These are phyloP conservation scores for Drosophila testacea DNA, from an alignment of 2,888 invertebrate genomes.

Conservation along the genomic window DNA sequence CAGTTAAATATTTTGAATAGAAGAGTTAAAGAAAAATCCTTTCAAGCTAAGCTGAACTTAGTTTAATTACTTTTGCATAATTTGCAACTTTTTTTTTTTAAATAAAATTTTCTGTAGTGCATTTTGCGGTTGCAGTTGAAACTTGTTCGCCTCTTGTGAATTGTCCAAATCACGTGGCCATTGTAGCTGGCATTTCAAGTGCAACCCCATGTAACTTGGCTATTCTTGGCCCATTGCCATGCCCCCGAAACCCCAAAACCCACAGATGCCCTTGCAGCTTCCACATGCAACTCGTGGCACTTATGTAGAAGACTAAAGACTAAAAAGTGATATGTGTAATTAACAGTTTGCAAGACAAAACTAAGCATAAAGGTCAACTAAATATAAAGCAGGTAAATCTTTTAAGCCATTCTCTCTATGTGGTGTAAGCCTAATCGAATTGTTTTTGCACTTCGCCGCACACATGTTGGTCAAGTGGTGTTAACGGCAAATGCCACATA, in stretches of 20 bases:
- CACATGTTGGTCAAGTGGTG: conserved; percentile 10
- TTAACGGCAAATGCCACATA: conserved; percentile 16
- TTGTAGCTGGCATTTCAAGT: conserved; percentile 23
- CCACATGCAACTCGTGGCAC: conserved; percentile 32
- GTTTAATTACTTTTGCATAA: background rate
- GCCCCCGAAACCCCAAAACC: conserved; percentile 2
- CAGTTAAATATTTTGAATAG: no score
- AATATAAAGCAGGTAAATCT: conserved; percentile 30
- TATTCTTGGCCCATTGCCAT: conserved; percentile 35
- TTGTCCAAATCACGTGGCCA: conserved; percentile 22
- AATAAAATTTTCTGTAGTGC: background rate
- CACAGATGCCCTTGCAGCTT: conserved; percentile 2
- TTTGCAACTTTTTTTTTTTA: background rate
- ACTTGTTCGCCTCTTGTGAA: conserved; percentile 24
- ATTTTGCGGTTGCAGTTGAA: conserved; percentile 5
- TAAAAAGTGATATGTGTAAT: conserved; percentile 8
- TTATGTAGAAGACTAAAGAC: background rate
- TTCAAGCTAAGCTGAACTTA: no score
- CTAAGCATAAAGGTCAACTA: conserved; percentile 35
- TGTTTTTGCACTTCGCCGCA: background rate
- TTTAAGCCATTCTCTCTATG: conserved; percentile 2
- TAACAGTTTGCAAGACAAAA: conserved; percentile 8
- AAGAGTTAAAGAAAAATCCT: no score
- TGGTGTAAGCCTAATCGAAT: conserved; percentile 17
- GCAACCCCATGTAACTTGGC: conserved; percentile 13